Base-by-base conservation (phyloP, 2,888 invertebrate genomes). In the Cephus sareptanus region DNA sequence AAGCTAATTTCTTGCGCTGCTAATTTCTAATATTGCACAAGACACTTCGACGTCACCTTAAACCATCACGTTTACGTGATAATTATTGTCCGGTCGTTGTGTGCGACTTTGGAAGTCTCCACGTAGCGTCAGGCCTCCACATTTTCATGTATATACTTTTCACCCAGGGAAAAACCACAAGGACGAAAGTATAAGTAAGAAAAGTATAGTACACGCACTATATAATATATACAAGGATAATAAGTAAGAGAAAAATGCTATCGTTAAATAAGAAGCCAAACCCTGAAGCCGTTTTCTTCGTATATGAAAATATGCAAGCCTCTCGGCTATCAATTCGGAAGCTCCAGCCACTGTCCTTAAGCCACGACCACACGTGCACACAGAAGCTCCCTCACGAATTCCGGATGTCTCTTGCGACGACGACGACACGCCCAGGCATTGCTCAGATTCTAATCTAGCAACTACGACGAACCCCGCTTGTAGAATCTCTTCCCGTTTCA, bases 371-470 rank as follows among this genome's bases (percentile, higher is more conserved):
- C 56, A 56, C 83, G 81, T 78, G 85, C 80, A 85, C 83, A 86
- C 87, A 83, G 84, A 82, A 86, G 86, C 86, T 81, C 78, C 79
- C 77, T 84, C 85, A 78, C 80, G 81, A 85, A 87, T 88, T 85
- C 86, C 87, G 86, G 85, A 87, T 87, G 88, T 86, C 82, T 83
- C 83, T 83, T 79, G 81, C 71, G 71, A 75, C 78, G 82, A 84
- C 82, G 79, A 79, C 83, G 89, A 86, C 89, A 89, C 89, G 88
- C 89, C 89, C 88, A 87, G 82, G 83, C 82, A 83, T 85, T 87
- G 84, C 83, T 86, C 80, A 87, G 87, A 89, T 88, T 85, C 85
- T 87, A 87, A 89, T 89, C 89, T 89, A 83, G 81, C 82, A 84
- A 83, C 86, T 84, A 87, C 56, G 56, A 56, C 9, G 23, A 56